Evolutionary conservation across 2,888 invertebrate species (phyloP), one percentile per base, ranked within the genome.

Genomic region (Harpalus rubripes): DNA sequence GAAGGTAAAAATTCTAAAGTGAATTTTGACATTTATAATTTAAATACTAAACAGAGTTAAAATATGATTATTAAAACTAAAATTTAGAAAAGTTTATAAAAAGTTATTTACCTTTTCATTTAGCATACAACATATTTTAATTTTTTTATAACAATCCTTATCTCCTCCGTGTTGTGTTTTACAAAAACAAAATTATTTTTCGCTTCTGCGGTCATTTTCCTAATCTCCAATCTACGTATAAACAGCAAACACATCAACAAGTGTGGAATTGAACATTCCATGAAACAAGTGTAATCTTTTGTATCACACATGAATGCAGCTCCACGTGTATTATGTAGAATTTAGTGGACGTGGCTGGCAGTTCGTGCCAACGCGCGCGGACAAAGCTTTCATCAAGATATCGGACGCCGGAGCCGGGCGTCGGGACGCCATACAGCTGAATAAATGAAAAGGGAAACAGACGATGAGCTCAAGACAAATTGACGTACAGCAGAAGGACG

Each of bases 321-420:
- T 52, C 44, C 44, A 52, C 44, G 44, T 52, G 44, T 52, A 12
- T 52, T 52, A 52, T 52, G 44, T 8, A 52, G 44, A 52, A 52
- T 52, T 52, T 52, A 52, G 44, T 52, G 44, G 44, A 52, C 44
- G 12, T 32, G 44, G 8, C 44, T 8, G 44, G 12, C 44, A 4
- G 44, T 52, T 52, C 44, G 44, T 52, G 44, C 44, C 44, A 12
- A 12, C 44, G 44, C 44, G 44, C 44, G 10, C 44, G 44, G 12
- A 52, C 44, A 52, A 52, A 52, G 44, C 44, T 52, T 52, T 52
- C 44, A 52, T 52, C 44, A 52, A 52, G 44, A 52, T 52, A 52
- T 52, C 44, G 44, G 32, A 32, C 32, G 32, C 3, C 32, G 6
- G 32, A 5, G 6, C 32, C 32, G 32, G 32, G 32, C 32, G 32